Evolutionary conservation across 2,888 invertebrate genomes (phyloP), one percentile per base, ranked within the genome.

Genomic region (Cheiracanthium punctorium): DNA sequence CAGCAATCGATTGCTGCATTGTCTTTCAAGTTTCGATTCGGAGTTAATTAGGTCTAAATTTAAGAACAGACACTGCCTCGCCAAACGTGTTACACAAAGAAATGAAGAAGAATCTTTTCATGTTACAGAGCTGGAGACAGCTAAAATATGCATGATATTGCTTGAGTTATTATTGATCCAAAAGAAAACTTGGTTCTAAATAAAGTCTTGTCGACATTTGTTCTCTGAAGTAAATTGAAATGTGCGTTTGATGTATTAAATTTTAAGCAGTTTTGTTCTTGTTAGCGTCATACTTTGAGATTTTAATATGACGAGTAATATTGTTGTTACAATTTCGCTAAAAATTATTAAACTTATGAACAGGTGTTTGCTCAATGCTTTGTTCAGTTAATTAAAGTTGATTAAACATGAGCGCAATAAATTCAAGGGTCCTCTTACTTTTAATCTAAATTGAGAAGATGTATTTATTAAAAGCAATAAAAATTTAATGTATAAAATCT

Each of bases 41-140:
- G 24, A 58, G 58, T 58, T 58, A 58, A 58, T 58, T 58, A 58
- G 58, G 58, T 58, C 58, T 58, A 58, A 58, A 58, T 58, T 58
- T 58, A 48, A n/a, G 24, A 58, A 24, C 58, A 48, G n/a, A 0
- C 24, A 24, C 24, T 20, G n/a, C 58, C 58, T 58, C 20, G 58
- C 20, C 1, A 24, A 58, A 58, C 24, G 48, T 48, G 48, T 58
- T 58, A 24, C 17, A 24, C 58, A 24, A 58, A 58, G 58, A 58
- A 58, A 58, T 12, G 58, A 2, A n/a, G 58, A 12, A 48, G 24
- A 24, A 58, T 17, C 17, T 24, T 48, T 58, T 24, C 24, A 7
- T 58, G 58, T 58, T 24, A 20, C 58, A 24, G 24, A 58, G 24
- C 20, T 58, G 24, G 24, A 58, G 12, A 58, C 24, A 24, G 58